phyloP scores from a whole-genome alignment of 2,888 invertebrate genomes.

The Timandra comae region DNA sequence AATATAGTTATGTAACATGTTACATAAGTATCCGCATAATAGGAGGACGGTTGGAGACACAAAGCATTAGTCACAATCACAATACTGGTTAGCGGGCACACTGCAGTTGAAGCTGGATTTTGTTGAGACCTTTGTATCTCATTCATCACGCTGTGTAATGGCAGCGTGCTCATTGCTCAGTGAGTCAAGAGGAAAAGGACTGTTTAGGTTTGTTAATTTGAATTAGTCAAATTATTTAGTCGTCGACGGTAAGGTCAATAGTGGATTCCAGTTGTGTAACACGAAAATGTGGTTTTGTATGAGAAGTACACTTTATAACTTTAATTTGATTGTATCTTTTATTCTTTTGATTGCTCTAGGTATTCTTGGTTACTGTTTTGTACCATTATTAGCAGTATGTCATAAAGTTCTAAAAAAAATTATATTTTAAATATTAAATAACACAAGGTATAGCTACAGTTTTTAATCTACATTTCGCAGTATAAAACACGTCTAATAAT shows the following conservation, averaged over 20 bases:
- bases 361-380: too few relatives aligned
- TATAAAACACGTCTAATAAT: too few relatives aligned
- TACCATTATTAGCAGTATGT: too few relatives aligned
- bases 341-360: too few relatives aligned
- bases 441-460: too few relatives aligned
- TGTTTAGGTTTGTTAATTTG: conserved; percentile 53
- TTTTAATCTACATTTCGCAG: too few relatives aligned
- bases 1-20: conserved; percentile 17
- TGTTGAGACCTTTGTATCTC: conserved; percentile 44
- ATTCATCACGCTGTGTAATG: conserved; percentile 38
- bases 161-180: conserved; percentile 17
- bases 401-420: too few relatives aligned
- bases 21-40: conserved; percentile 14
- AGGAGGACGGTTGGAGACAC: conserved; percentile 19
- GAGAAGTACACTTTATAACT: too few relatives aligned
- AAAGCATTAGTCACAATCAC: conserved; percentile 35
- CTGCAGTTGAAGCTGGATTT: conserved; percentile 54
- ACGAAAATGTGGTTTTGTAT: too few relatives aligned
- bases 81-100: conserved; percentile 37
- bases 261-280: conserved; percentile 6
- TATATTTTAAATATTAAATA: too few relatives aligned
- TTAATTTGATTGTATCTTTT: too few relatives aligned
- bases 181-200: conserved; percentile 62
- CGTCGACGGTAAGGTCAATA: conserved; percentile 26
- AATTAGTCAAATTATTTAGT: conserved; percentile 43